These are phyloP conservation scores for Pygocentrus nattereri DNA, from an alignment of 2,797 vertebrate genomes.

Conservation along the genomic window DNA sequence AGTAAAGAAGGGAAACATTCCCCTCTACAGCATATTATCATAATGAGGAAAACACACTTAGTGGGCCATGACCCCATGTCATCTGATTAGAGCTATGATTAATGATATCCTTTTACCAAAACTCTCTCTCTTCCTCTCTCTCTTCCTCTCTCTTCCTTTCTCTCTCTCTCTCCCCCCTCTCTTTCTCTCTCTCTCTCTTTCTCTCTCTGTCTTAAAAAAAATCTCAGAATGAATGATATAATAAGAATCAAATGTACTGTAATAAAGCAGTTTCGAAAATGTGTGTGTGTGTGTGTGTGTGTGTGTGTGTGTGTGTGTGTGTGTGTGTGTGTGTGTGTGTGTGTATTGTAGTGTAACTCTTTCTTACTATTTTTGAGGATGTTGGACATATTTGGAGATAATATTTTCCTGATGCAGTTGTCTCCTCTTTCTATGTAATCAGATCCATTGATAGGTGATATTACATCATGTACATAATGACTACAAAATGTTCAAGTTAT, in stretches of 20 bases:
- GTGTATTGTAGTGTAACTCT: no score
- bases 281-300: no score
- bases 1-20: slow-evolving; percentile 75
- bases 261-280: no score
- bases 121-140: slow-evolving; percentile 81
- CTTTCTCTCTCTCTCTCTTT: slow-evolving; percentile 78
- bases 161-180: slow-evolving; percentile 75
- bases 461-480: not conserved
- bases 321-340: no score
- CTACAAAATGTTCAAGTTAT: not conserved
- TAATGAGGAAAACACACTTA: slow-evolving; percentile 99
- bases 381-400: not conserved
- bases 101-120: slow-evolving; percentile 95
- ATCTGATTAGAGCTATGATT: slow-evolving; percentile 99
- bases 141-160: slow-evolving; percentile 70
- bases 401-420: not conserved
- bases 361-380: not conserved
- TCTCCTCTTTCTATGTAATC: not conserved
- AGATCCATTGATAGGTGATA: not conserved
- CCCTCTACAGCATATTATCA: slow-evolving; percentile 91
- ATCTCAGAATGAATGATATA: not conserved
- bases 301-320: no score
- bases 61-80: slow-evolving; percentile 95
- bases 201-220: slow-evolving; percentile 14
- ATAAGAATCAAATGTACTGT: not conserved